Evolutionary conservation across 2,888 invertebrate genomes (phyloP).

Genomic region (Polydesmus complanatus): DNA sequence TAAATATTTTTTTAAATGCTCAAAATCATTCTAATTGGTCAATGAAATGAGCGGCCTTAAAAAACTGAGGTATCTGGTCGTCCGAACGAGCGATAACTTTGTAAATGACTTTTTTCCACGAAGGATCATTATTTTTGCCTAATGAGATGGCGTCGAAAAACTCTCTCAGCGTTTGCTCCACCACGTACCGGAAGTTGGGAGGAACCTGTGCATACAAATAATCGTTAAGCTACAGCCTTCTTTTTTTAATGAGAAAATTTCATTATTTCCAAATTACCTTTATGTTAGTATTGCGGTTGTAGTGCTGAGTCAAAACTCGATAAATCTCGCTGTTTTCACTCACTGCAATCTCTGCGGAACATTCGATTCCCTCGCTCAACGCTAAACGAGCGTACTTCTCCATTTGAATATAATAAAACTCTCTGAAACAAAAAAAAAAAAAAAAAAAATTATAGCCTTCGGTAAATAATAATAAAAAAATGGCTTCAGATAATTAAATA

Average conservation of each 20-base stretch:
- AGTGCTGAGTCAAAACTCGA: constrained; percentile 94
- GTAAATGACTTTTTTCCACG: constrained; percentile 99
- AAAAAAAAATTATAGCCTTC: neutral
- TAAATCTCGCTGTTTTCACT: constrained; percentile 93
- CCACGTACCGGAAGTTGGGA: constrained; percentile 88
- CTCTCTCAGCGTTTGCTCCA: constrained; percentile 93
- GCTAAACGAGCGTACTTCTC: constrained; percentile 99
- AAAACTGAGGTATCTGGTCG: constrained; percentile 97
- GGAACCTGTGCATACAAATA: constrained; percentile 61
- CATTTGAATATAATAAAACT: constrained; percentile 99
- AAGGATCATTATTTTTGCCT: constrained; percentile 94
- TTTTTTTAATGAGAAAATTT: neutral
- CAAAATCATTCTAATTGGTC: constrained; percentile 95
- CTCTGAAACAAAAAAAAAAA: constrained; percentile 46
- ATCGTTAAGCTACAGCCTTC: neutral
- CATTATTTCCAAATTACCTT: constrained; percentile 44
- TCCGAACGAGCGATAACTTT: constrained; percentile 98
- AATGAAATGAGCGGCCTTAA: constrained; percentile 98
- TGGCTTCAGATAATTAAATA: too few relatives aligned
- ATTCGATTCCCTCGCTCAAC: constrained; percentile 88
- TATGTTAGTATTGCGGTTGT: constrained; percentile 94
- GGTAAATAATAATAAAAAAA: neutral
- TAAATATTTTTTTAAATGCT: too few relatives aligned
- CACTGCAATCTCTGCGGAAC: constrained; percentile 83
- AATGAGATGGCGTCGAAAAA: constrained; percentile 97